Evolutionary conservation across 2,888 invertebrate genomes (phyloP), one percentile per base, ranked within the genome.

Genomic region (Amaurobius ferox): DNA sequence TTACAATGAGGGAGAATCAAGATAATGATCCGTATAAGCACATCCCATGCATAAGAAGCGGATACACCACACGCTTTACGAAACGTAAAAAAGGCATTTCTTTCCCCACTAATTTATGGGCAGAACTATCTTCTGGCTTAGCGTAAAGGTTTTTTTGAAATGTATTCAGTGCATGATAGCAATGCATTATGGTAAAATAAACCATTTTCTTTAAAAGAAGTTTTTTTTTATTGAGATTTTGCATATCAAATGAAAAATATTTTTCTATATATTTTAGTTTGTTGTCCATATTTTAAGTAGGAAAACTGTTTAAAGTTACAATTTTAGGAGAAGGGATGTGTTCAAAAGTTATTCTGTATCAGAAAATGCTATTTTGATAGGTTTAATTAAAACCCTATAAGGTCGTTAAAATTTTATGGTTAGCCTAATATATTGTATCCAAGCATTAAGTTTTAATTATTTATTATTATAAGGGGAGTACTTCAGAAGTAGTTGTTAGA

Each of bases 1-100:
- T 28, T 23, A 1, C 29, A 64, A 30, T 64, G 64, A 64, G 28
- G 30, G 64, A 6, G 64, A 64, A 16, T 64, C n/a, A 30, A 64
- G 64, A 64, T 64, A 64, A 64, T 64, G 64, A 64, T 64, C 64
- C 64, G 30, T 64, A 64, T 55, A 55, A 55, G 55, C 23, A 55
- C 55, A 55, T 55, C 23, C 23, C 55, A 55, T 55, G 55, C 55
- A 55, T 55, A 55, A 55, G 23, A 55, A 55, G 23, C 16, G 16
- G 44, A 55, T 55, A n/a, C 55, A 55, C 23, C 55, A 55, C 55
- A 23, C 55, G 11, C 23, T 44, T 55, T 55, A 55, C 13, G 23
- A 55, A n/a, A 55, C 55, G 16, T 6, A 3, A 55, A 55, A 19
- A 55, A 23, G 16, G 16, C 23, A 55, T 55, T 55, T 55, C 19